Evolutionary conservation across 1,140 invertebrate genomes (phyloP).

Genomic region (Danaus melanippus): DNA sequence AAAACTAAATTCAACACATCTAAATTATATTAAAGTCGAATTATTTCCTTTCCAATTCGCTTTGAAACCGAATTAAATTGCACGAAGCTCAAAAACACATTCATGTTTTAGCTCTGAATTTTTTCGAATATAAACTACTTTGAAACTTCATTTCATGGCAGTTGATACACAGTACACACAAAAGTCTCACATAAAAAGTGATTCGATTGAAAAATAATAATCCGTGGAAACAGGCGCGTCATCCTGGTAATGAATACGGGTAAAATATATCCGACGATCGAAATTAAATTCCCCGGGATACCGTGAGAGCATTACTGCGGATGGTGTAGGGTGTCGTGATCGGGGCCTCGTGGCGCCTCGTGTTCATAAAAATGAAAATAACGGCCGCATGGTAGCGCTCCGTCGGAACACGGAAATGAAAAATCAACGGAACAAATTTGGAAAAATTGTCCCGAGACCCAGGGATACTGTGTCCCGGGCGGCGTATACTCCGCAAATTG

Average conservation of each 20-base stretch:
- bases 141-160: too few species aligned
- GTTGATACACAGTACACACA: neutral
- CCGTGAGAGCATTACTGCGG: constrained; percentile 10
- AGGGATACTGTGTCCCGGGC: constrained; percentile 11
- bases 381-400: constrained; percentile 6
- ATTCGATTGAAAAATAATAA: constrained; percentile 16
- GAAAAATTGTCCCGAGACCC: constrained; percentile 36
- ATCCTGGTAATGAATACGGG: constrained; percentile 17
- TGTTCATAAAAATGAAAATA: constrained; percentile 11
- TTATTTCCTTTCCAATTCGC: too few species aligned
- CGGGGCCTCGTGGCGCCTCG: neutral
- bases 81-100: too few species aligned
- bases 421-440: constrained; percentile 40
- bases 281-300: constrained; percentile 17
- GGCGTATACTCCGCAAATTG: constrained; percentile 11
- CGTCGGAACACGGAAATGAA: constrained; percentile 27
- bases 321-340: constrained; percentile 8
- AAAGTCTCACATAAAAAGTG: constrained; percentile 1
- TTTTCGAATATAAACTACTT: too few species aligned
- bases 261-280: constrained; percentile 15
- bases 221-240: constrained; percentile 10
- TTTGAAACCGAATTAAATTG: too few species aligned
- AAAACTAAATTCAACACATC: too few species aligned
- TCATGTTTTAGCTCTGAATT: too few species aligned
- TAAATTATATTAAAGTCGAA: too few species aligned